A percentile compares a stretch with the other conserved stretches of the same genome.
Conservation (phyloP, 2,113 vertebrate genomes). For the Gambusia affinis region DNA sequence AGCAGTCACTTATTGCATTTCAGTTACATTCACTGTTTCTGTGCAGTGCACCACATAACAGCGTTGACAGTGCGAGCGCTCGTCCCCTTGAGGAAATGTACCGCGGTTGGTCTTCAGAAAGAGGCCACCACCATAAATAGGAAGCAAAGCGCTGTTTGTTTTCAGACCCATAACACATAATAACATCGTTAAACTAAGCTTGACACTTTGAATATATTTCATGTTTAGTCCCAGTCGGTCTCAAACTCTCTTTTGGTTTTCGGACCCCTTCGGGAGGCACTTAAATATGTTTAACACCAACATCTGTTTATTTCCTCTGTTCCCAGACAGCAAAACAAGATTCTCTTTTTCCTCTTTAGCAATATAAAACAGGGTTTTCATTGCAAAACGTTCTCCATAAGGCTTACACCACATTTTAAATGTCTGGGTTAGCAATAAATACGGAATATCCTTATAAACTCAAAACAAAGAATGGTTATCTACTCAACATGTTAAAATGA, state of each 20-base stretch:
- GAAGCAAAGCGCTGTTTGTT: conserved; percentile 1
- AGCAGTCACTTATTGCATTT: conserved; percentile 70
- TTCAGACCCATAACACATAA: conserved; percentile 11
- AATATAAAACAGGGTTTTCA: conserved; percentile 13
- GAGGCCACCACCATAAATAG: conserved; percentile 18
- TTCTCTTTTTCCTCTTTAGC: conserved; percentile 17
- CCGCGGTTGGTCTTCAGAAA: conserved; percentile 28
- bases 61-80: conserved; percentile 45
- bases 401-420: conserved; percentile 51
- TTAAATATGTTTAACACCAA: conserved; percentile 40
- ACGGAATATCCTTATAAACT: conserved; percentile 29
- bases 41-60: conserved; percentile 35
- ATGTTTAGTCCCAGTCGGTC: conserved; percentile 35
- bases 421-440: conserved; percentile 75
- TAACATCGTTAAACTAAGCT: conserved; percentile 32
- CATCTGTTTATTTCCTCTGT: conserved; percentile 9
- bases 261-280: conserved; percentile 64
- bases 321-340: conserved; percentile 20
- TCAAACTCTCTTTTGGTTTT: conserved; percentile 27
- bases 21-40: conserved; percentile 23
- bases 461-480: conserved; percentile 49
- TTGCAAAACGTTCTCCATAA: conserved; percentile 49
- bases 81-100: conserved; percentile 55
- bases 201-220: conserved; percentile 36
- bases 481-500: conserved; percentile 59